Conservation (phyloP, 64 coral and sea anemone genomes). For the Montipora cactus region DNA sequence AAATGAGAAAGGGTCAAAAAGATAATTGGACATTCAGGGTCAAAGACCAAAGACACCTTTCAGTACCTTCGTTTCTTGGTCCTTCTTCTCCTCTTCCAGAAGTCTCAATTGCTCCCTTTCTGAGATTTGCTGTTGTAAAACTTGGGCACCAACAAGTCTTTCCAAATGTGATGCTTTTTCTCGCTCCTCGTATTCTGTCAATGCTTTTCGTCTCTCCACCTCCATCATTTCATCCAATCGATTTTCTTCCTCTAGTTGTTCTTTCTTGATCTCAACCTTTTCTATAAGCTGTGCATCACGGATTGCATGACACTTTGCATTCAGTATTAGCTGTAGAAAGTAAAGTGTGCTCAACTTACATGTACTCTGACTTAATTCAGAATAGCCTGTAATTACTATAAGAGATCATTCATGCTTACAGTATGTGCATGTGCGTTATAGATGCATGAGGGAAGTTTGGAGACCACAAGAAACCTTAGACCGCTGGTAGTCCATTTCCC, state of each 20-base stretch:
- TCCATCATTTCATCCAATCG: constrained; percentile 99
- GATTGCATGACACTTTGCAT: constrained; percentile 99
- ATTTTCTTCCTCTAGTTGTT: constrained; percentile 92
- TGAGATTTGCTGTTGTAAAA: constrained; percentile 88
- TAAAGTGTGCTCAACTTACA: not conserved
- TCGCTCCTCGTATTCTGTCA: constrained; percentile 93
- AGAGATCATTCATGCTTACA: no score
- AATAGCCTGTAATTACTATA: no score
- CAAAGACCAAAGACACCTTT: not conserved
- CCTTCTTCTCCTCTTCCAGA: constrained; percentile 94
- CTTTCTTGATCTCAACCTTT: constrained; percentile 99
- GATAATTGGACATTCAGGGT: no score
- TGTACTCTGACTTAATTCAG: not conserved
- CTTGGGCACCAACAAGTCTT: constrained; percentile 89
- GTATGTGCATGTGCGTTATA: no score
- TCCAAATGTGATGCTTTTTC: constrained; percentile 89
- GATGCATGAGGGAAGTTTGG: no score
- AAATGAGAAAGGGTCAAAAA: no score
- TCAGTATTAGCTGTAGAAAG: constrained; percentile 87
- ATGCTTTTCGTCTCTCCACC: constrained; percentile 86
- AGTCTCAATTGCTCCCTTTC: constrained; percentile 88
- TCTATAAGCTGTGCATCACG: constrained; percentile 98
- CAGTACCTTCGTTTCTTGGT: constrained; percentile 92
- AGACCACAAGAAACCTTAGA: no score
- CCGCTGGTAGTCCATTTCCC: no score